Evolutionary conservation across 2,113 vertebrate genomes (phyloP), one percentile per base, ranked within the genome.

Genomic region (Australoheros scitulus): DNA sequence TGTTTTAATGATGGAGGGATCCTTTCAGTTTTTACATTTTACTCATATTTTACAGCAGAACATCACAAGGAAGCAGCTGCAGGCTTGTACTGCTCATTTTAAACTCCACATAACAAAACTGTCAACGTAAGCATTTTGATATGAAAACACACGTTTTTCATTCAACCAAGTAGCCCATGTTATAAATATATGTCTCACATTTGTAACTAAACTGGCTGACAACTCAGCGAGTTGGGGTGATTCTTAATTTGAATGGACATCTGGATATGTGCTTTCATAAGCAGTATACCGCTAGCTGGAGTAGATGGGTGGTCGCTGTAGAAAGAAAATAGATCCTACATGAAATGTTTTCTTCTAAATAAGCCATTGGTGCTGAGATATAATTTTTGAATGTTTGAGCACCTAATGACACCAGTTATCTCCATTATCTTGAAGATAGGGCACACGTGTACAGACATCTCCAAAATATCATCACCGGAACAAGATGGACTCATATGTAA

Each of bases 221-320:
- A 0, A 20, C 3, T 70, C 14, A 5, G 43, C 20, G 24, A 11
- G 24, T 29, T 50, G 10, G 20, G 65, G 29, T 0, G 4, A 0
- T 29, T 47, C 24, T 68, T 50, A 50, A 52, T 26, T 72, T 72
- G 43, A 11, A 47, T 47, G 5, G 13, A 72, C 29, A 24, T 72
- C 17, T 52, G 24, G 15, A 17, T 72, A 32, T 50, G 22, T 47
- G 41, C 8, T 29, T 0, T 7, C 43, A 8, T 52, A 2, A 52
- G 65, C 65, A 70, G 24, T 11, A 7, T 24, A 13, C 15, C 32
- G 65, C 65, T 70, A 29, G 5, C 13, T 5, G 1, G 29, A 3
- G 29, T 18, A 70, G 41, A 52, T 70, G 43, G 65, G 5, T 72
- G 43, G 10, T 20, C 11, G 65, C 24, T 18, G 65, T 32, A 52